Conservation (phyloP, 2,888 invertebrate species). For the Harpagoxenus sublaevis region DNA sequence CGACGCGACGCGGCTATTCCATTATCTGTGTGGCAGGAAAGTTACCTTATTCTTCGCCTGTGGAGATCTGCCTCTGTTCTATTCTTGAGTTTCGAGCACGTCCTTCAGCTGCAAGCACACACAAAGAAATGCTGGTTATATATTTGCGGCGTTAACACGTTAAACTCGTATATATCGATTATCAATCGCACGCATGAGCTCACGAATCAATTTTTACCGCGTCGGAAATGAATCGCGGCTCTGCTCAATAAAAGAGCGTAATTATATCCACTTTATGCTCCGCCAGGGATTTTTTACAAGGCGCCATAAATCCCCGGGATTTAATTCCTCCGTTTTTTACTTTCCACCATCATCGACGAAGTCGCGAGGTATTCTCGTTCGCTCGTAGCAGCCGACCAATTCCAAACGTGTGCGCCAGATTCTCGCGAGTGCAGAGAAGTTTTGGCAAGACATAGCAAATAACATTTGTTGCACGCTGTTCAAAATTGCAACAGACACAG, state of each 20-base stretch:
- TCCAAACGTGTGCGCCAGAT: background rate
- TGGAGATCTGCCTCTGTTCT: constrained; percentile 47
- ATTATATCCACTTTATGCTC: constrained; percentile 19
- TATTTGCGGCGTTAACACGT: background rate
- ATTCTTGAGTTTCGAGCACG: constrained; percentile 48
- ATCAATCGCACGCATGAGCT: constrained; percentile 18
- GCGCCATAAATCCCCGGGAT: constrained; percentile 18
- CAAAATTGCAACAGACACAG: constrained; percentile 9
- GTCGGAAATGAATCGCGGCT: constrained; percentile 4
- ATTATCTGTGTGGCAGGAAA: constrained; percentile 30
- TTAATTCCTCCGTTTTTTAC: constrained; percentile 1
- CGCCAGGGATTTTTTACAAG: background rate
- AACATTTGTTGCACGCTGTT: constrained; percentile 9
- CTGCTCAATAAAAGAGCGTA: constrained; percentile 16
- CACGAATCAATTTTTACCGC: constrained; percentile 29
- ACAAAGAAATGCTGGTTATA: constrained; percentile 22
- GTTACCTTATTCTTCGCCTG: constrained; percentile 52
- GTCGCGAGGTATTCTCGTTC: background rate
- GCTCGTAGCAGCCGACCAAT: background rate
- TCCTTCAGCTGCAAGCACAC: constrained; percentile 52
- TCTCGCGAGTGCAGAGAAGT: background rate
- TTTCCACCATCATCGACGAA: background rate
- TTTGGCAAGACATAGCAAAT: background rate
- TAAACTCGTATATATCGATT: constrained; percentile 30
- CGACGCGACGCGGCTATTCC: background rate